Percentiles rank a stretch among this genome's conserved stretches.
Conservation (phyloP, 2,888 invertebrate species). For the Melanostoma mellinum region DNA sequence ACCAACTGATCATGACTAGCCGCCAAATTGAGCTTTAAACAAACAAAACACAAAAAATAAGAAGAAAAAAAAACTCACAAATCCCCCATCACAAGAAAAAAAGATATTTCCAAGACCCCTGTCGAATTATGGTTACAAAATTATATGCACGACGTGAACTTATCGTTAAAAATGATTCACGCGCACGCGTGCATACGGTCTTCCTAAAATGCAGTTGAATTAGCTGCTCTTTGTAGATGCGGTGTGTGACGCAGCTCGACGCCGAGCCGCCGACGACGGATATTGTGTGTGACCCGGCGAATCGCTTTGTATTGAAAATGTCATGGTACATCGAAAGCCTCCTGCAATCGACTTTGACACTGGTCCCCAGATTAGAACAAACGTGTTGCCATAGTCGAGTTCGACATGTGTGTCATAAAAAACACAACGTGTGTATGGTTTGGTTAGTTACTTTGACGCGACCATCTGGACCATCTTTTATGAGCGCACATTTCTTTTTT, state of each 20-base stretch:
- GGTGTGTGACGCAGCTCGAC: neutral
- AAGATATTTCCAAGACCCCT: conserved; percentile 29
- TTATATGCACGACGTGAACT: conserved; percentile 66
- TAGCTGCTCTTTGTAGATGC: conserved; percentile 26
- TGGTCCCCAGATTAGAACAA: conserved; percentile 51
- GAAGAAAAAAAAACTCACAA: neutral
- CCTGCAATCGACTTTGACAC: conserved; percentile 54
- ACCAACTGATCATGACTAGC: conserved; percentile 60
- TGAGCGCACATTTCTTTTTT: conserved; percentile 7
- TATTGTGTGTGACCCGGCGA: conserved; percentile 31
- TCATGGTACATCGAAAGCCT: conserved; percentile 45
- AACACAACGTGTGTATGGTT: no score
- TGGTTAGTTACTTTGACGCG: conserved; percentile 34
- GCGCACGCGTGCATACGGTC: conserved; percentile 64
- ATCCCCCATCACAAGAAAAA: conserved; percentile 8
- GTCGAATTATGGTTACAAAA: conserved; percentile 59
- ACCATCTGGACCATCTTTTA: conserved; percentile 63
- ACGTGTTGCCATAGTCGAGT: neutral
- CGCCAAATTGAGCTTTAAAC: conserved; percentile 58
- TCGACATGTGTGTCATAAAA: conserved; percentile 40
- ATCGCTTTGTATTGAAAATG: conserved; percentile 48
- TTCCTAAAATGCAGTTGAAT: conserved; percentile 31
- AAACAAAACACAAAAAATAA: neutral
- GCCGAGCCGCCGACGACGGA: conserved; percentile 5
- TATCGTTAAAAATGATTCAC: conserved; percentile 70